Conservation (phyloP, 2,797 vertebrate species). For the Hydrophis major region DNA sequence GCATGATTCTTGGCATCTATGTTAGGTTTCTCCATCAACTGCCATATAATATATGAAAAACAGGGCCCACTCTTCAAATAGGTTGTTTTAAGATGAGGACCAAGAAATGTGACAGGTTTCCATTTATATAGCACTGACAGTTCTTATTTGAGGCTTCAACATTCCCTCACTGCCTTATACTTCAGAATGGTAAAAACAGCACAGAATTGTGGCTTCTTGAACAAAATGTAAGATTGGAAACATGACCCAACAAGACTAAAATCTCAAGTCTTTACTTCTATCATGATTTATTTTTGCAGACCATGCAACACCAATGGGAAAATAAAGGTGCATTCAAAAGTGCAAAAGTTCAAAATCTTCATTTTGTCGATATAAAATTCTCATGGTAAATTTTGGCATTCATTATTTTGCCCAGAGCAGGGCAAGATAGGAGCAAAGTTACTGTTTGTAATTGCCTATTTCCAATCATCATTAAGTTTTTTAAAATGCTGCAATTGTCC, state of each 20-base stretch:
- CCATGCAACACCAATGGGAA: not conserved
- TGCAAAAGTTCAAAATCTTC: not conserved
- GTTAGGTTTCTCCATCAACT: not conserved
- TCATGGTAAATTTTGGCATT: not conserved
- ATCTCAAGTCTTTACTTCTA: not conserved
- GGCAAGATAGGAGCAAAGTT: not conserved
- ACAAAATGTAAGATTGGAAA: not conserved
- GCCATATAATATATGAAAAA: not conserved
- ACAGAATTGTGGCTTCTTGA: not conserved
- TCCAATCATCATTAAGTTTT: not conserved
- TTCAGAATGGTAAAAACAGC: not conserved
- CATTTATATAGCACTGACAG: not conserved
- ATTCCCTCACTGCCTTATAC: not conserved
- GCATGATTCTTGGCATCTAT: not conserved
- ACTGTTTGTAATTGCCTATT: not conserved
- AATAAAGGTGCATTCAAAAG: not conserved
- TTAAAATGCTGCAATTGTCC: not conserved
- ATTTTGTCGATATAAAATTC: not conserved
- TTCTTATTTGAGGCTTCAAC: not conserved
- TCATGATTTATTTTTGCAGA: not conserved
- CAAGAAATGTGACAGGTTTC: not conserved
- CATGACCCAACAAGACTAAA: not conserved
- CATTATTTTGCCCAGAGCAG: not conserved
- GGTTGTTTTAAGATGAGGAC: not conserved
- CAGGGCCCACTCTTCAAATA: not conserved